Conservation (phyloP, 1,140 invertebrate genomes). For the Tetraneura akinire region DNA sequence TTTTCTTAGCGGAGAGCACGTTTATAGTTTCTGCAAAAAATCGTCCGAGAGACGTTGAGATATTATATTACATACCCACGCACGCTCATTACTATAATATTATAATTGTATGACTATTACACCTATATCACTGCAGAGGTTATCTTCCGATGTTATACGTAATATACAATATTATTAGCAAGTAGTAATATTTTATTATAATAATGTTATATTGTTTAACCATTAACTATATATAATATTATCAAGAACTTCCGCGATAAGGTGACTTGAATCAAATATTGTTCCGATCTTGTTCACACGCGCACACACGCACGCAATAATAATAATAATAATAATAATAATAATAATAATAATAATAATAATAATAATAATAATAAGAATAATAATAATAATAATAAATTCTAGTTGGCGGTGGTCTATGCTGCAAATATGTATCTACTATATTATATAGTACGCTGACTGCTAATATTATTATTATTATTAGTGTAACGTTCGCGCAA, state of each 20-base stretch:
- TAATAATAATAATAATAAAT: conserved; percentile 15
- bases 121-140: no score
- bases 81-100: no score
- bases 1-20: no score
- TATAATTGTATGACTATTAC: no score
- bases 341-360: conserved; percentile 15
- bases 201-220: background rate
- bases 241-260: conserved; percentile 3
- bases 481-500: no score
- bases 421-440: no score
- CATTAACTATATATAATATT: no score
- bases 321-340: background rate
- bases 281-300: background rate
- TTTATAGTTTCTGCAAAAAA: no score
- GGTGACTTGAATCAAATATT: background rate
- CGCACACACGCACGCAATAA: background rate
- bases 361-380: background rate
- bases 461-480: background rate
- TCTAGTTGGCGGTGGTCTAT: conserved; percentile 4
- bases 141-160: background rate
- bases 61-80: no score
- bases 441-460: no score
- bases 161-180: background rate
- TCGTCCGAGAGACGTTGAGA: no score
- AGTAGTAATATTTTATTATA: background rate